phyloP scores from a whole-genome alignment of 2,113 vertebrate species.

The Odontophorus gujanensis region DNA sequence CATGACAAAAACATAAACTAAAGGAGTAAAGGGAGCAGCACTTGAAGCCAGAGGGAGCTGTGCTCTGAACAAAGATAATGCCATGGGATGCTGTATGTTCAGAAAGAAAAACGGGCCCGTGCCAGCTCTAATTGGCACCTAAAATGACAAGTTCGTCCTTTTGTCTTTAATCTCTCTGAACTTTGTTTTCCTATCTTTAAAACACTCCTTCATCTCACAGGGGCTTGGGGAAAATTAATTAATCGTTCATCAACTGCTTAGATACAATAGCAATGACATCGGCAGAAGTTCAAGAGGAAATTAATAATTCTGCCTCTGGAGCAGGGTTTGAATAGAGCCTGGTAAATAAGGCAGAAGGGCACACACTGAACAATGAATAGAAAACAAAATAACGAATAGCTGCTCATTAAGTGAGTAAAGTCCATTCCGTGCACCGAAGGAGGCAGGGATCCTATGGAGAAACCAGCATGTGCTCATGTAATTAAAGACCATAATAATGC shows the following conservation, averaged over 20 bases:
- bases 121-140: conserved; percentile 9
- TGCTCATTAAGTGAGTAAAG: conserved; percentile 55
- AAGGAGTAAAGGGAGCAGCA: background rate
- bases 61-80: background rate
- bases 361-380: background rate
- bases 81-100: background rate
- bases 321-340: conserved; percentile 5
- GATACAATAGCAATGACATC: background rate
- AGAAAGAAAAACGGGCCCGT: accelerated
- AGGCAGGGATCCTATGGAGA: background rate
- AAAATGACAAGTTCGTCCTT: conserved; percentile 21
- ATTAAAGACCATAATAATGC: conserved; percentile 33
- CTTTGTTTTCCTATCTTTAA: conserved; percentile 25
- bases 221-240: conserved; percentile 38
- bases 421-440: background rate
- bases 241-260: conserved; percentile 34
- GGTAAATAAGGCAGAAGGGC: conserved; percentile 50
- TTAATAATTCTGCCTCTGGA: conserved; percentile 40
- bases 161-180: background rate
- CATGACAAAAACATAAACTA: too few species aligned
- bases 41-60: background rate
- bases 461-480: background rate
- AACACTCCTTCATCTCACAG: background rate
- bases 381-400: conserved; percentile 42
- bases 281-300: conserved; percentile 56